phyloP scores from a whole-genome alignment of 2,113 vertebrate genomes.

The Willisornis vidua region DNA sequence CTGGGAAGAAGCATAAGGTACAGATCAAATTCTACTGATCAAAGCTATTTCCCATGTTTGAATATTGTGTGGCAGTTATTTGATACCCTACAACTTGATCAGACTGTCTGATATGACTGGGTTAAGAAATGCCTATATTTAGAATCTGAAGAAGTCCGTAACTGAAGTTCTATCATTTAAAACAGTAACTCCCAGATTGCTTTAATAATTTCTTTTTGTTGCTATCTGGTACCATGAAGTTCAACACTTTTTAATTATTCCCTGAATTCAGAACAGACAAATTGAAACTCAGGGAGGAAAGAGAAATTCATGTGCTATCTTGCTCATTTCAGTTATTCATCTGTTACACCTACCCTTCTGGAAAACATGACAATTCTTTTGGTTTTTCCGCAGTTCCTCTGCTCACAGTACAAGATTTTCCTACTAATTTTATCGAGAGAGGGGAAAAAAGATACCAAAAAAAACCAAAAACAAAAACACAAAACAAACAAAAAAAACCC shows the following conservation, averaged over 20 bases:
- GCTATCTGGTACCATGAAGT: background rate
- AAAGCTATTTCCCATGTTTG: background rate
- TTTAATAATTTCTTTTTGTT: background rate
- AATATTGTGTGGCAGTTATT: background rate
- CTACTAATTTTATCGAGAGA: background rate
- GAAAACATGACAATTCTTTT: conserved; percentile 5
- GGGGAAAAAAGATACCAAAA: background rate
- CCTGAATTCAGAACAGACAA: background rate
- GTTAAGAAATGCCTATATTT: background rate
- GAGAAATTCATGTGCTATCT: background rate
- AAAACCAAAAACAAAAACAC: too few relatives aligned
- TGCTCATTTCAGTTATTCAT: conserved; percentile 28
- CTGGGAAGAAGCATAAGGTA: background rate
- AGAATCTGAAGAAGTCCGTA: background rate
- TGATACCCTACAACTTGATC: background rate
- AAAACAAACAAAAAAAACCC: too few relatives aligned
- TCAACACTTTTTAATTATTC: background rate
- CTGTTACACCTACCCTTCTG: conserved; percentile 1
- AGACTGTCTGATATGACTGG: background rate
- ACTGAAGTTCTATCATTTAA: background rate
- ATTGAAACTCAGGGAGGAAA: background rate
- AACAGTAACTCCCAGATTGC: background rate
- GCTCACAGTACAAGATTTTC: background rate
- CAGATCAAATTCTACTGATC: background rate
- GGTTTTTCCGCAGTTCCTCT: background rate